A percentile compares a stretch with the other conserved stretches of the same genome.
Conservation (phyloP, 2,888 invertebrate genomes). For the Heliconius ethilla region DNA sequence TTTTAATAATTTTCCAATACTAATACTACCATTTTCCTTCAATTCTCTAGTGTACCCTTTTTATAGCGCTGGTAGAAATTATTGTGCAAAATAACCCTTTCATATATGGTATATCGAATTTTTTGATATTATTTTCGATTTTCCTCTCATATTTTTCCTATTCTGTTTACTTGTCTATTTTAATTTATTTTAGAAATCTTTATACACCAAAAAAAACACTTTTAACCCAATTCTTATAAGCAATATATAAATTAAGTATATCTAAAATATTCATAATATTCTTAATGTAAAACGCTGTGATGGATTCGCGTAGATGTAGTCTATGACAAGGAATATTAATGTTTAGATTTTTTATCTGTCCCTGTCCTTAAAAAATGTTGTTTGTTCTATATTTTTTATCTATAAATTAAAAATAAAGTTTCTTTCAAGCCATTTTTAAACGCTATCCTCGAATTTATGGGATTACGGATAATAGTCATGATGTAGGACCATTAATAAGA, state of each 20-base stretch:
- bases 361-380: slow-evolving; percentile 20
- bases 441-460: slow-evolving; percentile 46
- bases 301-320: slow-evolving; percentile 51
- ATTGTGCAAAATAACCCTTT: slow-evolving; percentile 11
- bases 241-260: slow-evolving; percentile 48
- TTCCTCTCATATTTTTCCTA: slow-evolving; percentile 7
- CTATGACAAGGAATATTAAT: slow-evolving; percentile 32
- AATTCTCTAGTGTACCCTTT: slow-evolving; percentile 8
- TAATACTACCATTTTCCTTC: not conserved
- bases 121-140: slow-evolving; percentile 22
- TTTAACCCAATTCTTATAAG: slow-evolving; percentile 46
- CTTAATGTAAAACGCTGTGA: slow-evolving; percentile 51
- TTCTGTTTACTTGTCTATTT: not conserved
- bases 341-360: slow-evolving; percentile 32
- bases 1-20: not conserved
- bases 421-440: slow-evolving; percentile 32
- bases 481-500: slow-evolving; percentile 54
- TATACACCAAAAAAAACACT: slow-evolving; percentile 17
- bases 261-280: slow-evolving; percentile 43
- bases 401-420: not conserved
- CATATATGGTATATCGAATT: slow-evolving; percentile 20
- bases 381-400: slow-evolving; percentile 26
- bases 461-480: slow-evolving; percentile 44
- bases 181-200: slow-evolving; percentile 16
- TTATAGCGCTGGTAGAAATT: not conserved